Conservation (phyloP, 64 coral and sea anemone species). For the Acropora tenuis region DNA sequence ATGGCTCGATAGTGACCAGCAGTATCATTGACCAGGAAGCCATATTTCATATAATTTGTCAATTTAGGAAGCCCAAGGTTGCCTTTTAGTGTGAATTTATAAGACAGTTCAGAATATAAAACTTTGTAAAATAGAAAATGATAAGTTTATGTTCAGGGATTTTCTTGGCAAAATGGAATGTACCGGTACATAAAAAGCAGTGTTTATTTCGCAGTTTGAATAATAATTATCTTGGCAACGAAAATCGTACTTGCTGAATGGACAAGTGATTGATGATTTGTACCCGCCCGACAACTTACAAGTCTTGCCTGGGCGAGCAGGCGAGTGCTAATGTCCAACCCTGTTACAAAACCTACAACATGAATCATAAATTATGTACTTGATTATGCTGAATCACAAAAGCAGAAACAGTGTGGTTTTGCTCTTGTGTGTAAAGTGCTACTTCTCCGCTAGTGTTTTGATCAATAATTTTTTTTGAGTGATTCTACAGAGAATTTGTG, state of each 20-base stretch:
- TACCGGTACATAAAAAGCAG: not conserved
- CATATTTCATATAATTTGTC: not conserved
- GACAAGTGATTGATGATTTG: no score
- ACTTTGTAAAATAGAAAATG: conserved; percentile 16
- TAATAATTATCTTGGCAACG: conserved; percentile 35
- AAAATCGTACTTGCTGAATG: not conserved
- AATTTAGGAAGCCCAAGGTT: not conserved
- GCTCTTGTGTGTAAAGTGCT: no score
- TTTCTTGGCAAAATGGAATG: conserved; percentile 34
- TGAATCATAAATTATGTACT: no score
- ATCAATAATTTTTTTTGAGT: no score
- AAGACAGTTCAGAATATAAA: conserved; percentile 11
- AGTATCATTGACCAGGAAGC: conserved; percentile 13
- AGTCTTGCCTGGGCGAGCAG: no score
- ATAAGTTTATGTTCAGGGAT: not conserved
- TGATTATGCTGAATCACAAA: no score
- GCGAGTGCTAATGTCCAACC: conserved; percentile 18
- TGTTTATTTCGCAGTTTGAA: not conserved
- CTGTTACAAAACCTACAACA: not conserved
- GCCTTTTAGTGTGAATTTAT: not conserved
- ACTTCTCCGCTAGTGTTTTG: no score
- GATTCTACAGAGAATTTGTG: no score
- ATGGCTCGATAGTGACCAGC: conserved; percentile 23
- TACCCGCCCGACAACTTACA: no score
- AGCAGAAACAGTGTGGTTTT: no score